phyloP scores from a whole-genome alignment of 2,797 vertebrate species.

The Gastrophryne carolinensis region DNA sequence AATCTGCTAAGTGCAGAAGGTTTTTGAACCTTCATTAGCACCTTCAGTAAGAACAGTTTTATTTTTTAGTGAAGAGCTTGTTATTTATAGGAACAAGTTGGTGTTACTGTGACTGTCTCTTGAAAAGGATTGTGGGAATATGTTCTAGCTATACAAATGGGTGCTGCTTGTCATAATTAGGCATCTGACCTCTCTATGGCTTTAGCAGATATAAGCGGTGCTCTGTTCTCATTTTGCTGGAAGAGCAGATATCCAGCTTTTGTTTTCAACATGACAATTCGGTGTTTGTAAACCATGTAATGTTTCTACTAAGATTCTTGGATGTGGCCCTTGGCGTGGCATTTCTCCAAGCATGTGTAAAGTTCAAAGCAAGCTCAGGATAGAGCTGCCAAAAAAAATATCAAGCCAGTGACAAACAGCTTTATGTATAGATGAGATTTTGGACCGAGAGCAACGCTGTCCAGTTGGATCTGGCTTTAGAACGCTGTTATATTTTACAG shows the following conservation, averaged over 20 bases:
- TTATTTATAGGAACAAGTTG: not conserved
- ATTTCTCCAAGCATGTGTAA: constrained; percentile 45
- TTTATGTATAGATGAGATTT: not conserved
- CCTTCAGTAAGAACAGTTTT: too few relatives aligned
- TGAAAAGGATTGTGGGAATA: not conserved
- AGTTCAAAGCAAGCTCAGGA: constrained; percentile 22
- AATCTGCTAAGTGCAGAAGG: too few relatives aligned
- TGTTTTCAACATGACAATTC: constrained; percentile 42
- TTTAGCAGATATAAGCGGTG: constrained; percentile 28
- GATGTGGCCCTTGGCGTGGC: constrained; percentile 28
- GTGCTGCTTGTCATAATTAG: constrained; percentile 11
- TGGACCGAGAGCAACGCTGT: too few relatives aligned
- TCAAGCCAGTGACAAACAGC: constrained; percentile 6
- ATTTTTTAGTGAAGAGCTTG: too few relatives aligned
- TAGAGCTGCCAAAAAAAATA: constrained; percentile 31
- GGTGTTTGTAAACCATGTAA: constrained; percentile 40
- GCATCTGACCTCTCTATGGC: constrained; percentile 18
- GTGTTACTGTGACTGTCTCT: not conserved
- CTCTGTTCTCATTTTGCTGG: constrained; percentile 24
- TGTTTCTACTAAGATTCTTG: constrained; percentile 46
- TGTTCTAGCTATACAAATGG: not conserved
- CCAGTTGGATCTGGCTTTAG: too few relatives aligned
- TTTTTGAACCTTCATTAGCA: too few relatives aligned
- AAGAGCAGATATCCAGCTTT: constrained; percentile 36
- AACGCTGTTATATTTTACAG: not conserved